These are phyloP conservation scores for Noctua comes DNA, from an alignment of 2,888 invertebrate genomes.

Conservation along the genomic window DNA sequence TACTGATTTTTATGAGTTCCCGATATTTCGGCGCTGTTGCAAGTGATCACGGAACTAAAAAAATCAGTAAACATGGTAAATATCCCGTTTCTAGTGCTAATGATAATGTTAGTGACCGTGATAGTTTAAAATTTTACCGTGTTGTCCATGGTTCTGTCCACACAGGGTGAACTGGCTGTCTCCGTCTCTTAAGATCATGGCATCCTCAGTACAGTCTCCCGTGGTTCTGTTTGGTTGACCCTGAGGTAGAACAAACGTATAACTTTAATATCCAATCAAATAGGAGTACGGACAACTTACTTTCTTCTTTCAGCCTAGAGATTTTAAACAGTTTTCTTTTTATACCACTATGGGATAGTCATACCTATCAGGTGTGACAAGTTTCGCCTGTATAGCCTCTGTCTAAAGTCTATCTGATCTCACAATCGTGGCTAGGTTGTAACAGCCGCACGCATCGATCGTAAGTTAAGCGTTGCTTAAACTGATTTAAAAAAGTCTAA, in stretches of 20 bases:
- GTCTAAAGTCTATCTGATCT: background rate
- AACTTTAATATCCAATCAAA: background rate
- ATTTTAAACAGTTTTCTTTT: background rate
- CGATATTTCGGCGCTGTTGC: too few relatives aligned
- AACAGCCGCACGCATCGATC: background rate
- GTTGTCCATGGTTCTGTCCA: conserved; percentile 96
- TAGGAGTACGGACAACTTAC: background rate
- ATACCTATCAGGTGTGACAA: background rate
- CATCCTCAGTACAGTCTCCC: conserved; percentile 94
- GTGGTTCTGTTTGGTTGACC: conserved; percentile 95
- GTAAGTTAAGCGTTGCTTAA: background rate
- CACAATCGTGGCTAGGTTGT: background rate
- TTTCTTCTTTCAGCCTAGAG: background rate
- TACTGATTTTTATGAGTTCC: too few relatives aligned
- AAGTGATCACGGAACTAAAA: too few relatives aligned
- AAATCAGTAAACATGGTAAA: too few relatives aligned
- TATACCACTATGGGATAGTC: background rate
- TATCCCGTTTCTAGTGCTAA: too few relatives aligned
- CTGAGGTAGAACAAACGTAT: conserved; percentile 78
- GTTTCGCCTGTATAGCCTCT: background rate
- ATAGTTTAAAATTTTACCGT: conserved; percentile 92
- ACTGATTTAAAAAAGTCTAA: background rate
- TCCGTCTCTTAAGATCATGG: conserved; percentile 91
- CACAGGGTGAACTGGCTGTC: conserved; percentile 92
- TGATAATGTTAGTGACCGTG: too few relatives aligned